phyloP scores from a whole-genome alignment of 2,888 invertebrate species.

The Crossocerus cetratus region DNA sequence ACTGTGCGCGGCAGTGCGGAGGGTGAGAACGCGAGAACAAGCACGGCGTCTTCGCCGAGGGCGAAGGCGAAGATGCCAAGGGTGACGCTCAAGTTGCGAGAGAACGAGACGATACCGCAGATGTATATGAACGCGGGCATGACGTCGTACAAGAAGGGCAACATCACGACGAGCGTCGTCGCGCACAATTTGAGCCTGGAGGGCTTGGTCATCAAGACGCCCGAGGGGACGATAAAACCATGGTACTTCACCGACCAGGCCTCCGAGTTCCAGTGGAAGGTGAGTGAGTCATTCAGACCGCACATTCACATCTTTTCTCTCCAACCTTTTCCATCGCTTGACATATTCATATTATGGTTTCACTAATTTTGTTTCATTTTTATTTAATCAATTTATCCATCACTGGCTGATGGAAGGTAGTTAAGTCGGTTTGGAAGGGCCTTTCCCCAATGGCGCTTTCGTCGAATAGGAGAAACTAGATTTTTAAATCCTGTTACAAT shows the following conservation, averaged over 20 bases:
- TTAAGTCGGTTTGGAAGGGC: no score
- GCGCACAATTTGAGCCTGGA: constrained; percentile 69
- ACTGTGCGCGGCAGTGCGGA: constrained; percentile 5
- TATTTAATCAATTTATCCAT: no score
- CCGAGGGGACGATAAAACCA: constrained; percentile 74
- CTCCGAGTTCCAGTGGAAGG: constrained; percentile 84
- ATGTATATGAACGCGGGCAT: constrained; percentile 71
- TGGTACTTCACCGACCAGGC: constrained; percentile 84
- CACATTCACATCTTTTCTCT: neutral
- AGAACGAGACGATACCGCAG: constrained; percentile 69
- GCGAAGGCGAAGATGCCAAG: constrained; percentile 60
- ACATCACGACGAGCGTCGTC: constrained; percentile 69
- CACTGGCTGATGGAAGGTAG: no score
- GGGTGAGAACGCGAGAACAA: neutral
- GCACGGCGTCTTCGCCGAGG: constrained; percentile 24
- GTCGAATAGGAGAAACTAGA: no score
- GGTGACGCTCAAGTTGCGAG: constrained; percentile 64
- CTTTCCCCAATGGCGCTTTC: no score
- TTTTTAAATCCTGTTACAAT: no score
- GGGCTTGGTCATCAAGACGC: constrained; percentile 69
- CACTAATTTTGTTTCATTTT: no score
- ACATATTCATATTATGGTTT: no score
- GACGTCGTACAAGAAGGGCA: constrained; percentile 70
- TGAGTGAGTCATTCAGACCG: constrained; percentile 72
- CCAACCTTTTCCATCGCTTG: no score